phyloP scores from a whole-genome alignment of 2,113 vertebrate species.

The Falco punctatus region DNA sequence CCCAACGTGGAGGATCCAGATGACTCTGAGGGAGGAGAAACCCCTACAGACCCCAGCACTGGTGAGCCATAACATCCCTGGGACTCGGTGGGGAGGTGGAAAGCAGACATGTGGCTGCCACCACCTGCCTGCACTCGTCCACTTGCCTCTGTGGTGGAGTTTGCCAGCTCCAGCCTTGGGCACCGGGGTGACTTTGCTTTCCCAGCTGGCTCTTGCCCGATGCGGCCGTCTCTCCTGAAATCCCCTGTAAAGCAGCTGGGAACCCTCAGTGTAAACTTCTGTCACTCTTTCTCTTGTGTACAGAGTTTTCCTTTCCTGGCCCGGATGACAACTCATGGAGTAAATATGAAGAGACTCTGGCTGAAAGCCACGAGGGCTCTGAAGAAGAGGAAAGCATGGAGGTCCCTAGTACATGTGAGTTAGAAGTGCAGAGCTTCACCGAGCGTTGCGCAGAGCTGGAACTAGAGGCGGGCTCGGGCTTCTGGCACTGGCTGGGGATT shows the following conservation, averaged over 20 bases:
- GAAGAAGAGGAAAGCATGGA: slow-evolving; percentile 72
- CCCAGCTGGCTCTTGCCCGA: fast-evolving
- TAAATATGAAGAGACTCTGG: slow-evolving; percentile 73
- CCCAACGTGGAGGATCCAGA: not conserved
- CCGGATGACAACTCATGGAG: slow-evolving; percentile 73
- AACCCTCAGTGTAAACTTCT: not conserved
- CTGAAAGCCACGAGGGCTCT: slow-evolving; percentile 63
- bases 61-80: not conserved
- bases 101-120: not conserved
- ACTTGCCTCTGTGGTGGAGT: not conserved
- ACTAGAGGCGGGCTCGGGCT: fast-evolving
- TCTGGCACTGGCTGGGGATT: not conserved
- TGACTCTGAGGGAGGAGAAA: not conserved
- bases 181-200: not conserved
- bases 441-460: not conserved
- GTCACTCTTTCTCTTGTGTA: not conserved
- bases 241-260: not conserved
- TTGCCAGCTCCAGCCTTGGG: not conserved
- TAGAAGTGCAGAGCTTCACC: not conserved
- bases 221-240: not conserved
- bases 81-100: fast-evolving
- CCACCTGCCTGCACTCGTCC: not conserved
- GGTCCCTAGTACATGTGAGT: slow-evolving; percentile 65
- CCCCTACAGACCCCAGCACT: slow-evolving; percentile 1
- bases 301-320: slow-evolving; percentile 73